phyloP scores from a whole-genome alignment of 92 coral and sea anemone species.

The Porites evermanni region DNA sequence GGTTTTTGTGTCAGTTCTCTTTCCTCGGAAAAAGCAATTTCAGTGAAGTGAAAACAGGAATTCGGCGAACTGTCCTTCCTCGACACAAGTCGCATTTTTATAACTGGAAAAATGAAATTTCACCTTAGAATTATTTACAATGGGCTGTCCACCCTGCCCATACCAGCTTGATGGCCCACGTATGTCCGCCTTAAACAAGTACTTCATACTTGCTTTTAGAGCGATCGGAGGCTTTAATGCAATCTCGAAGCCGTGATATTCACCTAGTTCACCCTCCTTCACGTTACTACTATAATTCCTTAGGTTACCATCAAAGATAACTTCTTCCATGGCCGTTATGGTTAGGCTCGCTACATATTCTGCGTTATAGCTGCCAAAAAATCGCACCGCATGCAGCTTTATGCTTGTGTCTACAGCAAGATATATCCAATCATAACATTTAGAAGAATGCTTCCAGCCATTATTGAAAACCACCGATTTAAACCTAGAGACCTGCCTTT shows the following conservation, averaged over 20 bases:
- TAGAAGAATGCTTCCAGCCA: not conserved
- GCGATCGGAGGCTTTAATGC: not conserved
- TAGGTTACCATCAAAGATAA: not conserved
- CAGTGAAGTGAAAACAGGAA: not conserved
- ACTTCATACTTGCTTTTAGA: not conserved
- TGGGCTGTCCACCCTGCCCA: not conserved
- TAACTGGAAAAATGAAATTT: not conserved
- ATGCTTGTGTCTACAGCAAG: not conserved
- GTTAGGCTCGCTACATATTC: not conserved
- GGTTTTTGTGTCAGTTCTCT: slow-evolving; percentile 21
- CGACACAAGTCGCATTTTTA: not conserved
- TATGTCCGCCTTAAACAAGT: not conserved
- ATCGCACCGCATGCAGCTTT: slow-evolving; percentile 3
- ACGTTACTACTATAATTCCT: not conserved
- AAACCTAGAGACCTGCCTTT: not conserved
- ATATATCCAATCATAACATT: not conserved
- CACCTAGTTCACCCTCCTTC: not conserved
- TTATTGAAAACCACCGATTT: not conserved
- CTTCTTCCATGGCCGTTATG: not conserved
- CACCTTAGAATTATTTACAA: not conserved
- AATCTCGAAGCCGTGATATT: slow-evolving; percentile 18
- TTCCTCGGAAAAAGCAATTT: slow-evolving; percentile 5
- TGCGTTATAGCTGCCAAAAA: not conserved
- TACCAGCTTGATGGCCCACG: not conserved
- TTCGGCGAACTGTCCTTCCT: not conserved